phyloP scores from a whole-genome alignment of 2,797 vertebrate genomes.

The Lates japonicus region DNA sequence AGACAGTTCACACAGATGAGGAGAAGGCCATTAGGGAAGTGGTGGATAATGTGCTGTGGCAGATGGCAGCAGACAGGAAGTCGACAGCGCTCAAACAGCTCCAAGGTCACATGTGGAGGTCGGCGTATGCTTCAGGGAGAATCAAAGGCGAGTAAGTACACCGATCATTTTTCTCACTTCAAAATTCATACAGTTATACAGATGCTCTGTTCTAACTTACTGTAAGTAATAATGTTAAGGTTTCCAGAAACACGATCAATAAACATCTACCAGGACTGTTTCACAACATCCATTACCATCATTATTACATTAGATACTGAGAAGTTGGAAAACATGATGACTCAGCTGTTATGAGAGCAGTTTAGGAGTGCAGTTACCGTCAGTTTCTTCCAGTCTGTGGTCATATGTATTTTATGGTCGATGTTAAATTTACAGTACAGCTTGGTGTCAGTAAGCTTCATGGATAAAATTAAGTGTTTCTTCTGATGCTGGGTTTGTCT shows the following conservation, averaged over 20 bases:
- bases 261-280: neutral
- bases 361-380: neutral
- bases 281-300: neutral
- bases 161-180: conserved; percentile 35
- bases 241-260: neutral
- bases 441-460: rapidly evolving
- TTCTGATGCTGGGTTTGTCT: conserved; percentile 12
- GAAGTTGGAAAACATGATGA: neutral
- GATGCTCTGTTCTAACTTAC: neutral
- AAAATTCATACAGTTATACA: neutral
- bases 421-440: no score
- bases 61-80: conserved; percentile 97
- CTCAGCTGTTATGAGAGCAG: neutral
- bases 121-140: conserved; percentile 90
- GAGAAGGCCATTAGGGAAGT: conserved; percentile 92
- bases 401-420: no score
- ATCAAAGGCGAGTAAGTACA: conserved; percentile 97
- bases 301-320: neutral
- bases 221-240: neutral
- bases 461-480: neutral
- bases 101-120: conserved; percentile 97
- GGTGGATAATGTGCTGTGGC: conserved; percentile 93
- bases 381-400: neutral
- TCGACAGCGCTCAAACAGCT: conserved; percentile 95
- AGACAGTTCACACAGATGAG: conserved; percentile 88